Evolutionary conservation across 2,888 invertebrate species (phyloP), one percentile per base, ranked within the genome.

Genomic region (Agapostemon virescens): DNA sequence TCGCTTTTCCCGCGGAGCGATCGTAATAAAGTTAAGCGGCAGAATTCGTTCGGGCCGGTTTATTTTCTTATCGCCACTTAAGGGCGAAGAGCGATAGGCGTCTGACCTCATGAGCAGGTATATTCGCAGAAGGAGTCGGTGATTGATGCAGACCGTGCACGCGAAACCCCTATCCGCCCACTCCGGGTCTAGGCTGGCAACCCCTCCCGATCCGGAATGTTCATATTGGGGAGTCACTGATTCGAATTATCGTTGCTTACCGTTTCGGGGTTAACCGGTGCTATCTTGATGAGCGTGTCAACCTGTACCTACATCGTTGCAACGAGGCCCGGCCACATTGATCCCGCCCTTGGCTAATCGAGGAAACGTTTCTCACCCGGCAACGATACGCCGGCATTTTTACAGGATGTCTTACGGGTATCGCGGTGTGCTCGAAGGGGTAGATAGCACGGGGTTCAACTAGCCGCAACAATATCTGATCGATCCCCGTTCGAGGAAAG

Each of bases 81-180:
- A 89, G 79, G 81, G 78, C 76, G 79, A 89, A 90, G 90, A 90
- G 84, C 86, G 90, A 91, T 91, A 88, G 88, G 85, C 84, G 89
- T 85, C 83, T 83, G 88, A 88, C 87, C 88, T 88, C 89, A 89
- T 89, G 88, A 89, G 86, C 84, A 82, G 86, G 83, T 83, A 85
- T 81, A 83, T 74, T 82, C 81, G 79, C 79, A 85, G 87, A 88
- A 89, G 86, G 88, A 87, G 83, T 66, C 74, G 82, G 86, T 91
- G 91, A 92, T 91, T 90, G 90, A 92, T 92, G 90, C 87, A 85
- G 79, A 69, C 84, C 80, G 82, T 83, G 85, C 91, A 92, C 91
- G 91, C 91, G 70, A 91, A 88, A 86, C 88, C 82, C 85, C 85
- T 79, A 82, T 76, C 79, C 83, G 69, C 80, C 78, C 67, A 78